Evolutionary conservation across 2,797 vertebrate genomes (phyloP).

Genomic region (Kryptopterus vitreolus): DNA sequence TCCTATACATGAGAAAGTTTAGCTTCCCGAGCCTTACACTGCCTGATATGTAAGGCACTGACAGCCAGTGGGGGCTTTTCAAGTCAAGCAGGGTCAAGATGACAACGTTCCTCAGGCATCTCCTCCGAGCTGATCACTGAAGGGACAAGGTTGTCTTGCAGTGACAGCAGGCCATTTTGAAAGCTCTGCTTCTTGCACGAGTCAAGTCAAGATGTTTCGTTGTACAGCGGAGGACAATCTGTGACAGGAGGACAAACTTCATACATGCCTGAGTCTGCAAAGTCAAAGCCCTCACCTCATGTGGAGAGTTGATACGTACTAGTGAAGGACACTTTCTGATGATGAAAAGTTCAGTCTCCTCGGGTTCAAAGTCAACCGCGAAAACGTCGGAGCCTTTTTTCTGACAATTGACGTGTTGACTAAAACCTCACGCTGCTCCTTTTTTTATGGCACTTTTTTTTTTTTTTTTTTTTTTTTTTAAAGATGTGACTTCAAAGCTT

Average conservation of each 20-base stretch:
- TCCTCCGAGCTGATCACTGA: conserved; percentile 32
- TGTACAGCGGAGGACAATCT: conserved; percentile 50
- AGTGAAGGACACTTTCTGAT: conserved; percentile 52
- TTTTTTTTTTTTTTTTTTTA: too few relatives aligned
- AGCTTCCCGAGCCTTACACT: conserved; percentile 23
- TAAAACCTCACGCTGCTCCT: conserved; percentile 50
- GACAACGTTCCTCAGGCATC: conserved; percentile 32
- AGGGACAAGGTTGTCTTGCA: conserved; percentile 47
- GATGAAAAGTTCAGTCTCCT: conserved; percentile 47
- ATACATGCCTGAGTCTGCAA: conserved; percentile 47
- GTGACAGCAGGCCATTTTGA: conserved; percentile 51
- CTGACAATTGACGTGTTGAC: conserved; percentile 52
- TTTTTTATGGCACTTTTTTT: conserved; percentile 38
- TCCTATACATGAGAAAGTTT: conserved; percentile 24
- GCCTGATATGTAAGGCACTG: conserved; percentile 46
- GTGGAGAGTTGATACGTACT: conserved; percentile 38
- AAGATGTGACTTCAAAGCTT: conserved; percentile 40
- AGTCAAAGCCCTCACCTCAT: conserved; percentile 45
- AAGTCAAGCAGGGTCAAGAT: conserved; percentile 44
- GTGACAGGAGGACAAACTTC: conserved; percentile 52
- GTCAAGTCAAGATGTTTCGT: conserved; percentile 36
- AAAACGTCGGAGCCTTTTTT: conserved; percentile 56
- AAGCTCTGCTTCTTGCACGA: conserved; percentile 43
- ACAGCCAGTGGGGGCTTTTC: conserved; percentile 45
- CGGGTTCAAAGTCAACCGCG: conserved; percentile 51